phyloP scores from a whole-genome alignment of 2,113 vertebrate species.

The Upupa epops region DNA sequence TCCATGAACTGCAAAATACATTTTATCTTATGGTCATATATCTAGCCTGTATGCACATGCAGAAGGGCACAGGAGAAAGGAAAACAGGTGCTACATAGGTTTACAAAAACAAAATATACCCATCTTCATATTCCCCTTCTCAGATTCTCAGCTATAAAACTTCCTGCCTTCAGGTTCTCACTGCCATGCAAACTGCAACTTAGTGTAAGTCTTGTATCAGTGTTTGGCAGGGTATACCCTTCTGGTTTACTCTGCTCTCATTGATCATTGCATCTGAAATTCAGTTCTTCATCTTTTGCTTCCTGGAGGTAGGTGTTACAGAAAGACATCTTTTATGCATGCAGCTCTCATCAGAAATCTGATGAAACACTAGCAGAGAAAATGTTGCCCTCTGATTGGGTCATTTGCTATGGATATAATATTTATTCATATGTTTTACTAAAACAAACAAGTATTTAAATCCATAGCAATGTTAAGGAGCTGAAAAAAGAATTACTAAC shows the following conservation, averaged over 20 bases:
- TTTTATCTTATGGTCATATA: neutral
- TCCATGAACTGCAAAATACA: neutral
- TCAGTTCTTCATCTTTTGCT: neutral
- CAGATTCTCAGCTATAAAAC: neutral
- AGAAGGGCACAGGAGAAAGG: neutral
- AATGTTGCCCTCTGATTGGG: constrained; percentile 19
- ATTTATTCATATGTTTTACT: neutral
- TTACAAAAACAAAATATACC: neutral
- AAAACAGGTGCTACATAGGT: neutral
- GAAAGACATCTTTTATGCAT: neutral
- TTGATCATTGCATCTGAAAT: neutral
- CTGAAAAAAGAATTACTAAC: neutral
- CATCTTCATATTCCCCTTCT: neutral
- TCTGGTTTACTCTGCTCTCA: neutral
- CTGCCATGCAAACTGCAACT: neutral
- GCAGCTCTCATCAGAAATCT: neutral
- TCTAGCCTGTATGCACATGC: fast-evolving
- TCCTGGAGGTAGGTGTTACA: neutral
- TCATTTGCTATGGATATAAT: constrained; percentile 1
- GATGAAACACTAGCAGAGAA: neutral
- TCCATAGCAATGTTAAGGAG: neutral
- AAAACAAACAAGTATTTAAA: neutral
- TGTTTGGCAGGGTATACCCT: neutral
- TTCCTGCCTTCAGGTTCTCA: neutral
- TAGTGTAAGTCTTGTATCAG: constrained; percentile 6